Evolutionary conservation across 1,140 invertebrate species (phyloP), one percentile per base, ranked within the genome.

Genomic region (Cydia pomonella): DNA sequence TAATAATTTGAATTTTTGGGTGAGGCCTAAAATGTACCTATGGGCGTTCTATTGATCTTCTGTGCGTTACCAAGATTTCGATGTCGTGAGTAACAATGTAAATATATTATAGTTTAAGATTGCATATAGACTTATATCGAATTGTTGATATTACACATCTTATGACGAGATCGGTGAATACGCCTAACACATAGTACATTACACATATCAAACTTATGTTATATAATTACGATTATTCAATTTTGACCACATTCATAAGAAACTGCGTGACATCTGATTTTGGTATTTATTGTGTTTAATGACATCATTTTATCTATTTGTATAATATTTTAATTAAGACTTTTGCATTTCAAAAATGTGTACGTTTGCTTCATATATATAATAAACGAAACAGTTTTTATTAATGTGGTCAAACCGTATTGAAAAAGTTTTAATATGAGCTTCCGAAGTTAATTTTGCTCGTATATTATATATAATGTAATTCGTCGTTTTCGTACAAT

Each of bases 191-290:
- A 89, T 92, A 90, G 87, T 90, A 91, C 87, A 92, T 89, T 81
- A 87, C 86, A 92, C 90, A 92, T 92, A 92, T 92, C 90, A 92
- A 85, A 81, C 75, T 79, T 77, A 84, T 77, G 79, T 86, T 84
- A 79, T 81, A 80, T 74, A 6, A 77, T 77, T 76, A 77, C 66
- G 59, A 75, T 47, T 78, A 76, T 59, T 73, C 64, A 77, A 63
- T 72, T 41, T 44, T 41, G 38, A 25, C 16, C 64, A 69, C 64
- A 69, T 69, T 69, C 41, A 38, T 69, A 69, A 21, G n/a, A 21
- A 69, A 69, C 16, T 33, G 10, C 7, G 4, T 38, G 9, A 29
- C 27, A 66, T 33, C 18, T 18, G 18, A 69, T 69, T 69, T 69
- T 3, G n/a, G n/a, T 69, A 69, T 69, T 38, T 59, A 38, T 18